These are phyloP conservation scores for Marasmarcha lunaedactyla DNA, from an alignment of 2,888 invertebrate genomes.

Conservation along the genomic window DNA sequence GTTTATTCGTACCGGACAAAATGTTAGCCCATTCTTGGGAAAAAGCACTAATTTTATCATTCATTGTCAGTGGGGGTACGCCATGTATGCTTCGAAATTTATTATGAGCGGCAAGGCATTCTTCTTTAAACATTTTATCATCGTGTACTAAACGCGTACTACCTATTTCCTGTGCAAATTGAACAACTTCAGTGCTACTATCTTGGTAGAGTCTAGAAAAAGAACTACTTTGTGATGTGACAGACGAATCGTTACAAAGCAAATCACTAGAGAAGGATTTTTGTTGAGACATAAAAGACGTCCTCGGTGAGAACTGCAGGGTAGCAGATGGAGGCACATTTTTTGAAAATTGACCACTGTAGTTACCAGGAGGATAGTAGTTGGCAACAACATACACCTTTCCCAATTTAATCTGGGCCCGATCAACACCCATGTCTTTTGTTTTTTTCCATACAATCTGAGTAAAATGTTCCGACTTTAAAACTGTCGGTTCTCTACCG, in stretches of 20 bases:
- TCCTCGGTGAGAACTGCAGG: conserved; percentile 29
- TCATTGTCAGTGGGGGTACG: conserved; percentile 75
- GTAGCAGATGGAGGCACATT: conserved; percentile 75
- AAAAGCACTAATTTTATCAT: conserved; percentile 73
- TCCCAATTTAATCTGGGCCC: conserved; percentile 79
- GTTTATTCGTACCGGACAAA: conserved; percentile 46
- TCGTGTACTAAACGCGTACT: too few species aligned
- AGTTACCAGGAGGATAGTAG: conserved; percentile 87
- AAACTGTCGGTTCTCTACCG: conserved; percentile 73
- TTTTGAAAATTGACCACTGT: conserved; percentile 75
- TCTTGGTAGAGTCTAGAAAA: too few species aligned
- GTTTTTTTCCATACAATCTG: conserved; percentile 88
- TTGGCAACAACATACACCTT: conserved; percentile 88
- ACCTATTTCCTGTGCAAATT: too few species aligned
- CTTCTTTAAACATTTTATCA: conserved; percentile 78
- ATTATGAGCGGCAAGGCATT: conserved; percentile 81
- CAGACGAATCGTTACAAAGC: too few species aligned
- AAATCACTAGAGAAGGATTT: too few species aligned
- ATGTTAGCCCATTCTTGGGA: conserved; percentile 79
- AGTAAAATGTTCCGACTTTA: conserved; percentile 77
- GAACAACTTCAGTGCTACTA: too few species aligned
- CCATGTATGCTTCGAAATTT: conserved; percentile 76
- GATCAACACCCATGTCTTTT: conserved; percentile 80
- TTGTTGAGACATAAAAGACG: too few species aligned
- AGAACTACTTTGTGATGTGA: too few species aligned